Evolutionary conservation across 1,140 invertebrate species (phyloP), one percentile per base, ranked within the genome.

Genomic region (Conus ventricosus): DNA sequence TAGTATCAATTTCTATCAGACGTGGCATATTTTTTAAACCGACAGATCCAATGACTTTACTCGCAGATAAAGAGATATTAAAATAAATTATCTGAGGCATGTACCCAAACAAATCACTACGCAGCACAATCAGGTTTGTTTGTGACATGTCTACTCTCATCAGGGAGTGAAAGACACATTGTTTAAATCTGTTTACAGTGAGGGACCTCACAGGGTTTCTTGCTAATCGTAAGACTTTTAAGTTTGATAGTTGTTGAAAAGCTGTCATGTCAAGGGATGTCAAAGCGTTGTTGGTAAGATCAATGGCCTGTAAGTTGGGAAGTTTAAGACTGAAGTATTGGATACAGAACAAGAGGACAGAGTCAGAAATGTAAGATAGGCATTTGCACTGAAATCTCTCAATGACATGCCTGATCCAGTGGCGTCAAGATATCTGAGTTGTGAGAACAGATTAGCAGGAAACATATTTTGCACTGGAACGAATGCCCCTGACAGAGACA

Each of bases 1-100:
- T 55, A 0, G 89, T 51, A 76, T 90, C 88, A 6, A 91, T 71
- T 63, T 75, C 51, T 27, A 53, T 27, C 7, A 90, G 57, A 51
- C 67, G 51, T 10, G 67, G 55, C 7, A 88, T 53, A 11, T 25
- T 23, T 7, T 20, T n/a, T 60, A 90, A 88, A 8, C 84, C 84
- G 13, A 88, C 57, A 23, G 84, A 27, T 15, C 39, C 39, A 57
- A 89, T 89, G 4, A n/a, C 55, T 5, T 27, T 27, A 27, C 88
- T 39, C 13, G 55, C 13, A 39, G 57, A 84, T 20, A 51, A 63
- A 23, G 75, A 67, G 23, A 89, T 81, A 39, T 87, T 82, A 27
- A 89, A 67, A 51, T 51, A 55, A 23, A 78, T 63, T 25, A 87
- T 54, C 5, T 75, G 13, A 20, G 71, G 71, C 20, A 20, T n/a